Percentiles rank a stretch among this genome's conserved stretches.
phyloP scores from a whole-genome alignment of 2,888 invertebrate genomes.

The Gasteruption jaculator region DNA sequence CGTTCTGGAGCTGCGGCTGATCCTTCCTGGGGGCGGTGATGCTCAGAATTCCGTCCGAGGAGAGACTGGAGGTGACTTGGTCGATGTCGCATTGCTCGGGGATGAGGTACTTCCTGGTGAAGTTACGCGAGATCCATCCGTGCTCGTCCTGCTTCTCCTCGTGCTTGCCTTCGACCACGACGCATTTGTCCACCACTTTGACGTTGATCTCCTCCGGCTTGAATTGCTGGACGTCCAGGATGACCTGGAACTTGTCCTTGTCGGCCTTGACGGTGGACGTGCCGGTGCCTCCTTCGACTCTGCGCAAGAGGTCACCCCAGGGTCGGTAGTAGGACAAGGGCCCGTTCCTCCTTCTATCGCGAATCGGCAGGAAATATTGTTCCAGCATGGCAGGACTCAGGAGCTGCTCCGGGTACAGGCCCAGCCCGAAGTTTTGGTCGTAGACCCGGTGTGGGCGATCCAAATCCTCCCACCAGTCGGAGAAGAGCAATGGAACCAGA shows the following conservation, averaged over 20 bases:
- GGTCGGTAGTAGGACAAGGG: slow-evolving; percentile 28
- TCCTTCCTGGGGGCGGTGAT: slow-evolving; percentile 67
- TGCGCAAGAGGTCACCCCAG: slow-evolving; percentile 23
- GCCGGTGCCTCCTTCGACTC: slow-evolving; percentile 57
- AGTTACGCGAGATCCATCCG: slow-evolving; percentile 77
- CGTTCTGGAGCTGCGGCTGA: slow-evolving; percentile 27
- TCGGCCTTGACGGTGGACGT: slow-evolving; percentile 60
- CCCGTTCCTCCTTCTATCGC: slow-evolving; percentile 10
- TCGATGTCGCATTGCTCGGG: slow-evolving; percentile 65
- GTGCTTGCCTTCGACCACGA: slow-evolving; percentile 73
- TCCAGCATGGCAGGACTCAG: slow-evolving; percentile 9
- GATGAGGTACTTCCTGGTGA: slow-evolving; percentile 67
- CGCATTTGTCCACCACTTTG: slow-evolving; percentile 67
- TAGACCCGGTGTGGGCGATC: slow-evolving; percentile 70
- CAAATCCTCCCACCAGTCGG: slow-evolving; percentile 82
- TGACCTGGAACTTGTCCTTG: slow-evolving; percentile 67
- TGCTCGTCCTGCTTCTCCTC: slow-evolving; percentile 74
- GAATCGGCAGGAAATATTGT: slow-evolving; percentile 14
- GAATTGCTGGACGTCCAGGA: slow-evolving; percentile 75
- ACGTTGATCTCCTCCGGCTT: slow-evolving; percentile 45
- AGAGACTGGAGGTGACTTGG: slow-evolving; percentile 70
- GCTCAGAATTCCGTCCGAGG: slow-evolving; percentile 77
- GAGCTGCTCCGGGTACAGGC: slow-evolving; percentile 68
- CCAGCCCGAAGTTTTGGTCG: slow-evolving; percentile 78
- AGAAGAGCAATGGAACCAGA: slow-evolving; percentile 75